phyloP scores from a whole-genome alignment of 2,888 invertebrate species.

The Chloromyia formosa region DNA sequence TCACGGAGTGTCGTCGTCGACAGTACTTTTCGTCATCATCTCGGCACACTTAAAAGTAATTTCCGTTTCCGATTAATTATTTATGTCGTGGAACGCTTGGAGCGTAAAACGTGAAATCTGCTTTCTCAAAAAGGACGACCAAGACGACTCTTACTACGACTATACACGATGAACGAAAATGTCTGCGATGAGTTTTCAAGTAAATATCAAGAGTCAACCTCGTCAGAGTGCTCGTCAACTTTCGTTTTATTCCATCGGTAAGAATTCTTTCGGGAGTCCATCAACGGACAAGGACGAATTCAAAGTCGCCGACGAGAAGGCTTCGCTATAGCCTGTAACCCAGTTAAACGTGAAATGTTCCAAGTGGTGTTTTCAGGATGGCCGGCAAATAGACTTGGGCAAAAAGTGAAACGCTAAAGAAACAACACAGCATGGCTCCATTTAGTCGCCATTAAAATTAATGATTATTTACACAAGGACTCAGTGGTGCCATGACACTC shows the following conservation, averaged over 20 bases:
- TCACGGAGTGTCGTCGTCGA: too few species aligned
- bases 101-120: constrained; percentile 32
- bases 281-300: background rate
- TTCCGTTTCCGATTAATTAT: constrained; percentile 40
- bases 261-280: background rate
- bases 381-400: background rate
- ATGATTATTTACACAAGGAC: constrained; percentile 48
- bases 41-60: constrained; percentile 37
- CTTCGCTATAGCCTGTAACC: background rate
- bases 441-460: constrained; percentile 47
- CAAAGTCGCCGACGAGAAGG: too few species aligned
- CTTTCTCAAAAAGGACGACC: constrained; percentile 9
- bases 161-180: background rate
- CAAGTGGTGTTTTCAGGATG: background rate
- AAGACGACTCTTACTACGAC: background rate
- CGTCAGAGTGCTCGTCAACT: background rate
- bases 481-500: constrained; percentile 37
- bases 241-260: too few species aligned
- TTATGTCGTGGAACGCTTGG: constrained; percentile 28
- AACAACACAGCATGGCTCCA: background rate
- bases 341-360: background rate
- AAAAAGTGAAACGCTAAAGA: background rate
- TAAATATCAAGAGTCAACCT: constrained; percentile 16
- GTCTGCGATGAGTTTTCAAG: background rate
- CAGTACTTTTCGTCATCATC: constrained; percentile 11